Evolutionary conservation across 2,113 vertebrate genomes (phyloP).

Genomic region (Siphamia tubifer): DNA sequence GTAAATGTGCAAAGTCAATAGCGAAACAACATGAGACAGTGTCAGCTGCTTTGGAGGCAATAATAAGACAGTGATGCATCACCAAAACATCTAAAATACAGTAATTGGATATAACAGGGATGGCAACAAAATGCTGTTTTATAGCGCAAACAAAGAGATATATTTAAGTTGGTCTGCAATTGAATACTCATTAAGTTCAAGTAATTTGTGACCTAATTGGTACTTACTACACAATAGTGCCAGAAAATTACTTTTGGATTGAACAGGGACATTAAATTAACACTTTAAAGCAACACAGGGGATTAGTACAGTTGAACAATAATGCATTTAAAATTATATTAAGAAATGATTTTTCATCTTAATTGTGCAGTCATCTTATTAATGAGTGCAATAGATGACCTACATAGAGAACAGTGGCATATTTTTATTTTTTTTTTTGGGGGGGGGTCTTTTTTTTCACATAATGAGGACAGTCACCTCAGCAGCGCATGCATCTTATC

Average conservation of each 20-base stretch:
- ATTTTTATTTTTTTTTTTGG: too few species aligned
- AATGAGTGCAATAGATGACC: conserved; percentile 52
- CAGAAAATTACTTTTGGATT: conserved; percentile 71
- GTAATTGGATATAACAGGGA: conserved; percentile 24
- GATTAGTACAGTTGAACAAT: conserved; percentile 70
- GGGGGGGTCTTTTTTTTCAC: conserved; percentile 13
- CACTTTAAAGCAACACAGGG: conserved; percentile 65
- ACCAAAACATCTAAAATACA: not conserved
- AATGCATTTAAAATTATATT: conserved; percentile 67
- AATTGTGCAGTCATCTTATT: conserved; percentile 63
- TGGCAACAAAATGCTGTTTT: not conserved
- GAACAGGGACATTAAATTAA: conserved; percentile 69
- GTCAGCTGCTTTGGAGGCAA: not conserved
- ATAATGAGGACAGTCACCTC: conserved; percentile 23
- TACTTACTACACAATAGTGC: conserved; percentile 68
- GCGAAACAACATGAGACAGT: not conserved
- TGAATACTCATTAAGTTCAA: conserved; percentile 68
- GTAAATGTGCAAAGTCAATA: conserved; percentile 14
- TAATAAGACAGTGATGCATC: not conserved
- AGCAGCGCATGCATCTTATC: not conserved
- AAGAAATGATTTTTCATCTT: conserved; percentile 53
- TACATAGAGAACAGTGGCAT: conserved; percentile 39
- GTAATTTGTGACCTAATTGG: conserved; percentile 71
- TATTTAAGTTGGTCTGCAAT: conserved; percentile 50
- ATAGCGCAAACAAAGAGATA: conserved; percentile 34